phyloP scores from a whole-genome alignment of 2,797 vertebrate genomes.

The Uromys caudimaculatus region DNA sequence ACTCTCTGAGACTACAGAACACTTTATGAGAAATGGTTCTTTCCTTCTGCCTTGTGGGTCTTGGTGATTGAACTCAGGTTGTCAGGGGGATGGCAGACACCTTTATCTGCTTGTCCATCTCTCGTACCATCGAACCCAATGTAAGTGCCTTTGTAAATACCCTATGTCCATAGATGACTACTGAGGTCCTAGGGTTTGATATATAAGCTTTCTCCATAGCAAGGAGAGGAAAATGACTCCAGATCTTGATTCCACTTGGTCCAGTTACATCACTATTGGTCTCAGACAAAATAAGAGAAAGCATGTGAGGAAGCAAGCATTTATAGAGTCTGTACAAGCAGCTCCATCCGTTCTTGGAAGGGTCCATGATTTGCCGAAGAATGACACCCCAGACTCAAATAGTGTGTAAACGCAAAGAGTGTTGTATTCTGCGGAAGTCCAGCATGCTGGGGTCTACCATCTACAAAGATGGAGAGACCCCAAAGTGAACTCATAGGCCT shows the following conservation, averaged over 20 bases:
- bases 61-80: not conserved
- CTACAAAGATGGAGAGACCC: not conserved
- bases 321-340: not conserved
- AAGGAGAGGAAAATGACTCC: not conserved
- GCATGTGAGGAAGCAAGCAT: fast-evolving
- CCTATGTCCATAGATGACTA: not conserved
- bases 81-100: not conserved
- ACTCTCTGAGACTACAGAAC: not conserved
- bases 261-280: not conserved
- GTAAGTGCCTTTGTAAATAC: not conserved
- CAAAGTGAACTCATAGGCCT: not conserved
- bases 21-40: not conserved
- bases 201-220: not conserved
- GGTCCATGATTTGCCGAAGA: not conserved
- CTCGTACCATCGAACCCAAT: not conserved
- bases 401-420: not conserved
- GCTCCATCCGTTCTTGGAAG: not conserved
- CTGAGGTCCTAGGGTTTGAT: not conserved
- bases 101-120: not conserved
- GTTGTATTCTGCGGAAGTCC: not conserved
- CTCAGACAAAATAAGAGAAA: not conserved
- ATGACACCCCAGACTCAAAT: not conserved
- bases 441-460: not conserved
- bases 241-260: fast-evolving
- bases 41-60: not conserved